Evolutionary conservation across 2,888 invertebrate genomes (phyloP), one percentile per base, ranked within the genome.

Genomic region (Dexiosoma caninum): DNA sequence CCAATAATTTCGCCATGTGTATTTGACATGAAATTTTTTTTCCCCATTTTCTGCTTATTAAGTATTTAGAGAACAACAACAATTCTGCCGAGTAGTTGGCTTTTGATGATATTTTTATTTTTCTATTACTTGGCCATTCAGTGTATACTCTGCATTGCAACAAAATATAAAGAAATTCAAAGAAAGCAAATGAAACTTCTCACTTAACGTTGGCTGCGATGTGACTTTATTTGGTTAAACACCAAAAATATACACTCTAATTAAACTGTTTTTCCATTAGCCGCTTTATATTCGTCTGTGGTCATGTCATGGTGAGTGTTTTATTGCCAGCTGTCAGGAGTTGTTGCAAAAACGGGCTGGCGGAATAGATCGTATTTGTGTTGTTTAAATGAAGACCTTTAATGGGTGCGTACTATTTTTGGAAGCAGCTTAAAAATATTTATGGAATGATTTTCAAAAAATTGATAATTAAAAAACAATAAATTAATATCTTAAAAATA

Each of bases 241-340:
- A 35, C 23, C 40, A 51, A 46, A 42, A 53, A 62, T 35, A 67
- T 62, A 72, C 40, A 42, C 46, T 49, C 59, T 78, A 78, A 78
- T 60, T 72, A 69, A 78, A 78, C 69, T 64, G 42, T 74, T 78
- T 74, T 66, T 66, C 35, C 40, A 42, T 3, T 32, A 16, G 19
- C 30, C 7, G 19, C 4, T 66, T 42, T 7, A 12, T 59, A 44
- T 23, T 53, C 67, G 37, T 66, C 62, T 51, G 60, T 64, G 70
- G 46, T 19, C 27, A 42, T 59, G 64, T 64, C 57, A 71, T 64
- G 42, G 40, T 71, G 60, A 72, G 71, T 78, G 78, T 72, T 78
- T 71, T 72, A 78, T 78, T 78, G 59, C 60, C 60, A 12, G 16
- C 40, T 62, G 72, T 72, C 60, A 32, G 19, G 46, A 74, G 62